A percentile compares a stretch with the other conserved stretches of the same genome.
Evolutionary conservation across 2,113 vertebrate species (phyloP).

Genomic region (Nothocercus nigrocapillus): DNA sequence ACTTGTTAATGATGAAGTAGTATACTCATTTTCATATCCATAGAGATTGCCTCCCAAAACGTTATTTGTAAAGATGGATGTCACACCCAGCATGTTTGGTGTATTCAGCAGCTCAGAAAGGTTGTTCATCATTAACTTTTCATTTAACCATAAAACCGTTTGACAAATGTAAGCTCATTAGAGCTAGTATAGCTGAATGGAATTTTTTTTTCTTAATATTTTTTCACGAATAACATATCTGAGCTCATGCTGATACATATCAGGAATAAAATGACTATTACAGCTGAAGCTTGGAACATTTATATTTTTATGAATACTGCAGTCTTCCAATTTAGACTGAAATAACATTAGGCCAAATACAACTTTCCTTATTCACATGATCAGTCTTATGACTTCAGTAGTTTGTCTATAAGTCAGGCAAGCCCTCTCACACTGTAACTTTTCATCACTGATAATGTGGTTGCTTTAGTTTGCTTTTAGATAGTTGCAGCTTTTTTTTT

Average conservation of each 20-base stretch:
- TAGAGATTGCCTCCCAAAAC: constrained; percentile 9
- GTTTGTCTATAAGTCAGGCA: not conserved
- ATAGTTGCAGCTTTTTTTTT: not conserved
- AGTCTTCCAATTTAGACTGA: constrained; percentile 22
- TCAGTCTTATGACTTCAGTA: not conserved
- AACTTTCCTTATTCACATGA: not conserved
- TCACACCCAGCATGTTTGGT: not conserved
- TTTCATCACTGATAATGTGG: not conserved
- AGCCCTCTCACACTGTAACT: not conserved
- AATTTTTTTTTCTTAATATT: not conserved
- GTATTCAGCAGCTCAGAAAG: not conserved
- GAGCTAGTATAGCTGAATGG: constrained; percentile 36
- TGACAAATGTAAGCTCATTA: constrained; percentile 69
- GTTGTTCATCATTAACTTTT: constrained; percentile 68
- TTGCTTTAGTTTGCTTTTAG: not conserved
- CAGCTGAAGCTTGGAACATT: constrained; percentile 22
- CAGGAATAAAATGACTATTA: constrained; percentile 47
- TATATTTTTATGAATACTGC: not conserved
- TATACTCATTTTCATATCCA: constrained; percentile 48
- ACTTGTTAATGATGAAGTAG: constrained; percentile 43
- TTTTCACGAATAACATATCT: constrained; percentile 39
- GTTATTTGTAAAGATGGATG: constrained; percentile 8
- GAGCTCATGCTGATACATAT: constrained; percentile 34
- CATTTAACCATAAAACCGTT: constrained; percentile 55
- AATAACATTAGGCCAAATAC: not conserved